Evolutionary conservation across 2,888 invertebrate species (phyloP).

Genomic region (Anarsia innoxiella): DNA sequence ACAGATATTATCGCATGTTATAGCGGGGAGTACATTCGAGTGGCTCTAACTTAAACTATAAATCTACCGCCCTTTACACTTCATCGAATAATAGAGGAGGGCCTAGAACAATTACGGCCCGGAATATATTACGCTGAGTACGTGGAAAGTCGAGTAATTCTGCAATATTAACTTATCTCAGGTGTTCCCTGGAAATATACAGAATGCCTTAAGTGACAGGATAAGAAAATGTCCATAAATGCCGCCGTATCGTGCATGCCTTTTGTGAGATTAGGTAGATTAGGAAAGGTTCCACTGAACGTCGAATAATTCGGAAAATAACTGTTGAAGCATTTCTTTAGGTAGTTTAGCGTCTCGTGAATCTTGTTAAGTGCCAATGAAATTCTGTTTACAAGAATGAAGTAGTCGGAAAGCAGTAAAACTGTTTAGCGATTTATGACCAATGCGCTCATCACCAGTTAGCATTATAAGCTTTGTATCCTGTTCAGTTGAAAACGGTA

Average conservation of each 20-base stretch:
- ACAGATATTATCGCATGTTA: constrained; percentile 44
- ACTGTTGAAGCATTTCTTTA: too few species aligned
- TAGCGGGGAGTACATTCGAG: constrained; percentile 38
- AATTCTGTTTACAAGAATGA: constrained; percentile 1
- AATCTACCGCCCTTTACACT: constrained; percentile 62
- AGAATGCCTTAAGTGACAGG: constrained; percentile 29
- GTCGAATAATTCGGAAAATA: too few species aligned
- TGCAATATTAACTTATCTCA: constrained; percentile 54
- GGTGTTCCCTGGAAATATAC: constrained; percentile 43
- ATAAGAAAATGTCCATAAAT: constrained; percentile 30
- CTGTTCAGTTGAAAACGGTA: too few species aligned
- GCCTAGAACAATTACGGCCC: constrained; percentile 58
- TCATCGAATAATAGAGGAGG: constrained; percentile 61
- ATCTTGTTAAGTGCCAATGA: background rate
- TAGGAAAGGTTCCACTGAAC: too few species aligned
- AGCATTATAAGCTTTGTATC: too few species aligned
- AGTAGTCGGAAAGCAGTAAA: constrained; percentile 1
- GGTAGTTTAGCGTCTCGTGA: too few species aligned
- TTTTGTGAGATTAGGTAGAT: too few species aligned
- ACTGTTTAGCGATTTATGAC: constrained; percentile 6
- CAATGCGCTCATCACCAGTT: too few species aligned
- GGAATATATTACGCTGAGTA: constrained; percentile 41
- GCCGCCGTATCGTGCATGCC: too few species aligned
- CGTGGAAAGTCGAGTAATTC: constrained; percentile 34
- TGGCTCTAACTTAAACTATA: constrained; percentile 54